Evolutionary conservation across 2,113 vertebrate species (phyloP), one percentile per base, ranked within the genome.

Genomic region (Cyphomyrus discorhynchus): DNA sequence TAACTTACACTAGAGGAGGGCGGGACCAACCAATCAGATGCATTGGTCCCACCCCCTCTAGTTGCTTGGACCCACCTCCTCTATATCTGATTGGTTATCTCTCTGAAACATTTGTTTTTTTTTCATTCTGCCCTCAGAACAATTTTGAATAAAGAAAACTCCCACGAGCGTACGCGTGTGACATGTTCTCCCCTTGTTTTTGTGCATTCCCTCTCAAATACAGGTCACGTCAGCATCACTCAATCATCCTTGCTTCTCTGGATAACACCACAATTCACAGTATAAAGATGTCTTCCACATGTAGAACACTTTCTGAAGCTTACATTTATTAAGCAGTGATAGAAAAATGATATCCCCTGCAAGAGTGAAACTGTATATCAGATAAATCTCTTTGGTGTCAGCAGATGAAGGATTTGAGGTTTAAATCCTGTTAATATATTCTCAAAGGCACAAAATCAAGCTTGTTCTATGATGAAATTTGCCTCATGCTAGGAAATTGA

Each of bases 361-460:
- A 77, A 50, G 27, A 56, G 39, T 39, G 49, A 89, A 82, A 39
- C n/a, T 77, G 80, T 83, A 49, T 31, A 52, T 52, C 19, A 83
- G 8, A 46, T 89, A 56, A 46, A 83, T 50, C 47, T 42, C 77
- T 83, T 77, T 45, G 31, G 88, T 84, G 49, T 50, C 49, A 83
- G 49, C 49, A 50, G 77, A 83, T 5, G 53, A 66, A 88, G 39
- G 39, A 88, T 10, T 3, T 39, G 50, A 56, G 39, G 58, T n/a
- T n/a, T 88, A 42, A 87, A 87, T 87, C 50, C 21, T 87, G 31
- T 87, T 56, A 87, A 56, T 87, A 7, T 58, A 53, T 58, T 56
- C 52, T 58, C 50, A 21, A 39, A 70, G 56, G 50, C 10, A 42
- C n/a, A 49, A 31, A 49, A 24, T 31, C 62, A 31, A 46, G 58